Base-by-base conservation (phyloP, 2,888 invertebrate species). In the Xylophagus ater region DNA sequence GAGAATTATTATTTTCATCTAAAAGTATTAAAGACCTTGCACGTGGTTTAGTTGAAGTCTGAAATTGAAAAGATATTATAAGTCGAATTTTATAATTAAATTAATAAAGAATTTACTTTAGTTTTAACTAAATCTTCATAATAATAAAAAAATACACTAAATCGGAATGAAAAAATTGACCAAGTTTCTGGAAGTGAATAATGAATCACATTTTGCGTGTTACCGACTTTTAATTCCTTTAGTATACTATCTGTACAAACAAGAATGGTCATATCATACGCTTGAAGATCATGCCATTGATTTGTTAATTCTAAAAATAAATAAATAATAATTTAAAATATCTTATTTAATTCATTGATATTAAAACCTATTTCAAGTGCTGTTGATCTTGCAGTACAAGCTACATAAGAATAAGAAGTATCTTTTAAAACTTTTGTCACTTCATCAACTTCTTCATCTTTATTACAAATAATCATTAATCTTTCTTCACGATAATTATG, bases 221-320 rank as follows among this genome's bases (percentile, higher is more conserved):
- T 70, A 0, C 72, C 74, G 5, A 85, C 65, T 41, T 72, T 69
- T 37, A 85, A 53, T 46, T 77, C 72, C 0, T 65, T 65, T 35
- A 83, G 63, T 49, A 75, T 70, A 10, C 67, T 66, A 56, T 87
- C 86, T n/a, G 77, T 76, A 50, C 80, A 77, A 6, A 87, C 65
- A 10, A 85, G 60, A 42, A 78, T 59, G 18, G 72, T 66, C 34
- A 41, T 36, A 10, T 40, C 25, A 3, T 38, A 40, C 4, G 8
- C 8, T 10, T 12, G 17, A 8, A 13, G 23, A 17, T 33, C 12
- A 42, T 39, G 31, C 42, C 42, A 45, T 9, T 40, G 26, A 24
- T 29, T 35, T 4, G 24, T 28, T 10, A 40, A 6, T n/a, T 43
- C 43, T 43, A n/a, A n/a, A 37, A 31, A 14, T 5, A 15, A 34